A percentile compares a stretch with the other conserved stretches of the same genome.
Evolutionary conservation across 2,113 vertebrate species (phyloP).

Genomic region (Trematocara macrostoma): DNA sequence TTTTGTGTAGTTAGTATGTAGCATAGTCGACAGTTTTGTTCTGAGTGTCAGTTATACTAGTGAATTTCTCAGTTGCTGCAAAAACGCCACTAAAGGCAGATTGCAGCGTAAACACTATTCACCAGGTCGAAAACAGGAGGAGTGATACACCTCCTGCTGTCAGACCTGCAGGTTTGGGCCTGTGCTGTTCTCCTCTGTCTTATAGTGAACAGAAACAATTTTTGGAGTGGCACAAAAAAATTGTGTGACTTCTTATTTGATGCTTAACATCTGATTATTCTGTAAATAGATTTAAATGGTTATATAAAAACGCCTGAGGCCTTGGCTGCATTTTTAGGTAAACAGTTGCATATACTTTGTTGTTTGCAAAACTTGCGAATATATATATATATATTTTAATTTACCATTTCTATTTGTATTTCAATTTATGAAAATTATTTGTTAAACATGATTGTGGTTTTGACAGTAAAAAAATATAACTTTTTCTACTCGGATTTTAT

Average conservation of each 20-base stretch:
- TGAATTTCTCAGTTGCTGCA: neutral
- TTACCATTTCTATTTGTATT: neutral
- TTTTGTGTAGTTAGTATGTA: neutral
- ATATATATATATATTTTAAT: accelerated
- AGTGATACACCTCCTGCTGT: neutral
- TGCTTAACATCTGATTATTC: neutral
- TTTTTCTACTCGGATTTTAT: neutral
- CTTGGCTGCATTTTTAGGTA: neutral
- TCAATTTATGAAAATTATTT: neutral
- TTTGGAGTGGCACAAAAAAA: neutral
- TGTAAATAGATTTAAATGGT: neutral
- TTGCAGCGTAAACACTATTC: neutral
- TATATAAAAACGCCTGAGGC: neutral
- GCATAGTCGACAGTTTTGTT: neutral
- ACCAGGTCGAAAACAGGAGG: neutral
- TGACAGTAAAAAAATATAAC: neutral
- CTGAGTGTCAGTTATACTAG: neutral
- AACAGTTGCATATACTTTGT: neutral
- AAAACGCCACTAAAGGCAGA: neutral
- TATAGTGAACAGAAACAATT: neutral
- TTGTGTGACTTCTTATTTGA: neutral
- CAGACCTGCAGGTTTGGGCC: neutral
- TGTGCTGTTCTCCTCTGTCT: neutral
- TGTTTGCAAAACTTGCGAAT: neutral
- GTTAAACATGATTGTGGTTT: neutral